Conservation (phyloP, 2,888 invertebrate genomes). For the Drosophila atripex region DNA sequence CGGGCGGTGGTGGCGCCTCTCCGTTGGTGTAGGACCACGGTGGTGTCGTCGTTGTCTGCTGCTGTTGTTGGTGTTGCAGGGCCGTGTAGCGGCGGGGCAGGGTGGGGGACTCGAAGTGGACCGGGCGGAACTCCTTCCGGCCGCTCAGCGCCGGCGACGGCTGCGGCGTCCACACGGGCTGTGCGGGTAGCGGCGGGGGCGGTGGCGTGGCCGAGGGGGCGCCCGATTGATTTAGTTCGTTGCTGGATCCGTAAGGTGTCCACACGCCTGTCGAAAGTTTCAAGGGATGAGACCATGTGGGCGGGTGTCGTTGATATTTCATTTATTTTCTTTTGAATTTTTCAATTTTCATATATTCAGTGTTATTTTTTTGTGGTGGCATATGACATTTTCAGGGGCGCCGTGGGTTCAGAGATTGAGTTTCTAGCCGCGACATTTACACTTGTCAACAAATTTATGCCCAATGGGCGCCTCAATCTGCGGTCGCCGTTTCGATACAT, state of each 20-base stretch:
- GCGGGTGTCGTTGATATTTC: conserved; percentile 5
- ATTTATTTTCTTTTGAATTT: not conserved
- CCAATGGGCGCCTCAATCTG: conserved; percentile 23
- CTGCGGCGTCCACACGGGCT: conserved; percentile 91
- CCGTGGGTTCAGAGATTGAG: conserved; percentile 50
- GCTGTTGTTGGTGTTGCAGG: conserved; percentile 53
- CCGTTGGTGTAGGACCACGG: conserved; percentile 66
- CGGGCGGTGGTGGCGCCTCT: conserved; percentile 27
- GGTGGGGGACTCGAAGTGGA: conserved; percentile 89
- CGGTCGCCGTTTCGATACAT: conserved; percentile 15
- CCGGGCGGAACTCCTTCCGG: conserved; percentile 91
- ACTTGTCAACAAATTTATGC: conserved; percentile 74
- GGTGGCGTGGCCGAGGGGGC: conserved; percentile 82
- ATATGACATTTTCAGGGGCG: conserved; percentile 73
- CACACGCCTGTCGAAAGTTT: conserved; percentile 77
- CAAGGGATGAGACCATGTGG: conserved; percentile 23
- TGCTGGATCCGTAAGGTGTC: conserved; percentile 81
- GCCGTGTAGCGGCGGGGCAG: conserved; percentile 84
- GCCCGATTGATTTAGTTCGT: conserved; percentile 65
- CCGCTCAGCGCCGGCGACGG: conserved; percentile 88
- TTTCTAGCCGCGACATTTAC: conserved; percentile 56
- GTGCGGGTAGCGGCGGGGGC: conserved; percentile 86
- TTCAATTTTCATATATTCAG: not conserved
- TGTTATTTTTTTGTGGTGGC: conserved; percentile 6
- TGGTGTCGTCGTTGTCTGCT: conserved; percentile 59